These are phyloP conservation scores for Cantharis flavilabris DNA, from an alignment of 2,888 invertebrate genomes.

Conservation along the genomic window DNA sequence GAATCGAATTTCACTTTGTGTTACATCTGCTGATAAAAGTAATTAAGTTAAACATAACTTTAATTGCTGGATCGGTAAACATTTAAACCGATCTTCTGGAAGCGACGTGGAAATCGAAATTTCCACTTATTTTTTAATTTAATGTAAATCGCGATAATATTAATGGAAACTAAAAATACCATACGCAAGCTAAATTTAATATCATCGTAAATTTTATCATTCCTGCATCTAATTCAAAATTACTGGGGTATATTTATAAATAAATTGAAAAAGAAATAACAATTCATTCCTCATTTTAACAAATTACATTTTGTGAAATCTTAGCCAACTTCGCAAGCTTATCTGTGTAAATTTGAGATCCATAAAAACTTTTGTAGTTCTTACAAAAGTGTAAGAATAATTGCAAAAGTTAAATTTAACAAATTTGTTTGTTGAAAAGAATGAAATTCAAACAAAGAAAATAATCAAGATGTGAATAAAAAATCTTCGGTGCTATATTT, in stretches of 20 bases:
- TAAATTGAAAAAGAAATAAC: background rate
- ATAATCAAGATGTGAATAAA: background rate
- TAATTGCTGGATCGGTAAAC: background rate
- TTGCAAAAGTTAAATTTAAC: background rate
- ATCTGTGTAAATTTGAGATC: background rate
- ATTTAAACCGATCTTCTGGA: background rate
- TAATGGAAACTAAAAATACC: background rate
- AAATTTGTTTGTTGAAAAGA: background rate
- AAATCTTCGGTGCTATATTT: background rate
- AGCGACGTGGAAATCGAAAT: background rate
- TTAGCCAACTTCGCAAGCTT: background rate
- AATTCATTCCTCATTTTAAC: background rate
- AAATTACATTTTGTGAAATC: background rate
- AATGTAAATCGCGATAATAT: background rate
- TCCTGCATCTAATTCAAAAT: background rate
- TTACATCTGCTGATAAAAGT: background rate
- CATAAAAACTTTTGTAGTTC: background rate
- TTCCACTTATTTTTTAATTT: background rate
- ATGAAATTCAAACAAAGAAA: background rate
- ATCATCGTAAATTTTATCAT: background rate
- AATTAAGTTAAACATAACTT: background rate
- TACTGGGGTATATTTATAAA: background rate
- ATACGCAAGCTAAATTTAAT: background rate
- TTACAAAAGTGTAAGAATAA: background rate
- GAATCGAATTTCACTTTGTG: background rate